Evolutionary conservation across 2,888 invertebrate genomes (phyloP).

Genomic region (Blastobasis lacticolella): DNA sequence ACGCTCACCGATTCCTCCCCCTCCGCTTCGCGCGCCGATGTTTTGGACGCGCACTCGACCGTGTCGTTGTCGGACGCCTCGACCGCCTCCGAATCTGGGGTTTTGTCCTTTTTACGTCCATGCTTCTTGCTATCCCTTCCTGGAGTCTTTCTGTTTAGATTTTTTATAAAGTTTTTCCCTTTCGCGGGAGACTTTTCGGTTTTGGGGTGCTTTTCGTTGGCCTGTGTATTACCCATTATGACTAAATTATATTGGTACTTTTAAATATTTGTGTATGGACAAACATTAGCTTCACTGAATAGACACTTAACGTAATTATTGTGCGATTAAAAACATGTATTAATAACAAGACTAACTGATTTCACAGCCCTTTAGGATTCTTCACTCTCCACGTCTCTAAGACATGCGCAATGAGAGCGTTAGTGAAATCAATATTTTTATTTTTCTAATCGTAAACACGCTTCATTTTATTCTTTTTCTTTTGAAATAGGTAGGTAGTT

Average conservation of each 20-base stretch:
- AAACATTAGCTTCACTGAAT: no score
- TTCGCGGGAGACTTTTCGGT: constrained; percentile 73
- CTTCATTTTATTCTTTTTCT: no score
- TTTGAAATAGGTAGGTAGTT: no score
- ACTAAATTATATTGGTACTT: background rate
- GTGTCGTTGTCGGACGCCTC: constrained; percentile 65
- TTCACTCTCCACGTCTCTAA: background rate
- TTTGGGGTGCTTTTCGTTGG: constrained; percentile 67
- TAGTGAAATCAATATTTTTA: constrained; percentile 26
- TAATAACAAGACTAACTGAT: constrained; percentile 20
- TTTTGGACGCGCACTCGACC: constrained; percentile 61
- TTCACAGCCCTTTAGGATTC: constrained; percentile 40
- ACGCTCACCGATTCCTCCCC: constrained; percentile 41
- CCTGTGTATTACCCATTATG: constrained; percentile 72
- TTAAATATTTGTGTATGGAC: no score
- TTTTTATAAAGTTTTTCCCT: constrained; percentile 71
- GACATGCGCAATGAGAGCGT: constrained; percentile 28
- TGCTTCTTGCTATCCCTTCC: constrained; percentile 60
- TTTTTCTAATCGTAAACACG: no score
- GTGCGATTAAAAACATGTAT: no score
- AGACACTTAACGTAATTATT: no score
- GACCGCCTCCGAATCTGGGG: constrained; percentile 61
- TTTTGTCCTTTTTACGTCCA: constrained; percentile 64
- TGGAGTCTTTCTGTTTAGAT: constrained; percentile 58
- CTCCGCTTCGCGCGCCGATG: constrained; percentile 40